phyloP scores from a whole-genome alignment of 2,797 vertebrate genomes.

The Pangasius djambal region DNA sequence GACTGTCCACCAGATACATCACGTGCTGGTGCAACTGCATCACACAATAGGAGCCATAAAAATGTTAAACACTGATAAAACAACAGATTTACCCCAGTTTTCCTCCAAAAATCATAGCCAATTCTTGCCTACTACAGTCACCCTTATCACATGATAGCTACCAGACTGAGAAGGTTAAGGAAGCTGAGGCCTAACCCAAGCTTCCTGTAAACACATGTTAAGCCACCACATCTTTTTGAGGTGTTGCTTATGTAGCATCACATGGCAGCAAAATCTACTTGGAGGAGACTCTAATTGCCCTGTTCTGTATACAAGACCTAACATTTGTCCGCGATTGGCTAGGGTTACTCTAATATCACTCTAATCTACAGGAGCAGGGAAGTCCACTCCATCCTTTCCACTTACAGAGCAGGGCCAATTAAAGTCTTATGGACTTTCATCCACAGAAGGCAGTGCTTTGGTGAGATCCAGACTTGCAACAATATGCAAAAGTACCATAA shows the following conservation, averaged over 20 bases:
- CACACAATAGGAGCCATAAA: background rate
- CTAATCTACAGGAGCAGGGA: background rate
- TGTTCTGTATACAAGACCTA: background rate
- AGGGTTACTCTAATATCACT: background rate
- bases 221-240: background rate
- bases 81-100: background rate
- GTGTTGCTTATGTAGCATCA: background rate
- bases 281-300: background rate
- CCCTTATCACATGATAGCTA: background rate
- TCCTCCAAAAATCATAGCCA: background rate
- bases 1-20: slow-evolving; percentile 88
- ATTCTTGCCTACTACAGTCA: background rate
- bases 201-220: background rate
- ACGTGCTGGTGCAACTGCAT: slow-evolving; percentile 85
- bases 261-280: background rate
- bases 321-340: background rate
- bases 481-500: background rate
- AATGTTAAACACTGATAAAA: background rate
- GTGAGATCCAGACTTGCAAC: background rate
- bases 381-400: background rate
- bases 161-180: background rate
- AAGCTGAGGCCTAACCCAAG: background rate
- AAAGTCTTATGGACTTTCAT: background rate
- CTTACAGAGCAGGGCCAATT: background rate
- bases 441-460: background rate